A percentile compares a stretch with the other conserved stretches of the same genome.
These are phyloP conservation scores for Stomatorhinus walkeri DNA, from an alignment of 2,797 vertebrate genomes.

Conservation along the genomic window DNA sequence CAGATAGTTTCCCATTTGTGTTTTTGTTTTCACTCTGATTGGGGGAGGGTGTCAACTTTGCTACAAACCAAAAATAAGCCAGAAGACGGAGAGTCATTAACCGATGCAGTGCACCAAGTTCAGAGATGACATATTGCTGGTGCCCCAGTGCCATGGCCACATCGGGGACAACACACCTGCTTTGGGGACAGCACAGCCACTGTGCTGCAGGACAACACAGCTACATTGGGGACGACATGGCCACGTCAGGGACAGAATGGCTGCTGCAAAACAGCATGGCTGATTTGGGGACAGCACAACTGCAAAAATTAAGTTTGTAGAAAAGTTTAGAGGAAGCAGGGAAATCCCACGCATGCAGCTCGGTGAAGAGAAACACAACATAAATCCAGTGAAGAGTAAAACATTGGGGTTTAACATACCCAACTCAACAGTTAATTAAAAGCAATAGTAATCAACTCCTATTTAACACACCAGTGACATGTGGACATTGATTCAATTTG, in stretches of 20 bases:
- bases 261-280: not conserved
- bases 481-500: conserved; percentile 27
- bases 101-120: not conserved
- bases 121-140: not conserved
- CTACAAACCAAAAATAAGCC: not conserved
- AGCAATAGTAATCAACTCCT: conserved; percentile 8
- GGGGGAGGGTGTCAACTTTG: conserved; percentile 14
- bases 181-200: not conserved
- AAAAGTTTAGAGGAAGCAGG: not conserved
- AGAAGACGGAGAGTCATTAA: not conserved
- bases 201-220: not conserved
- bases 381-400: not conserved
- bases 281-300: not conserved
- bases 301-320: conserved; percentile 17
- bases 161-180: not conserved
- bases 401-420: not conserved
- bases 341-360: not conserved
- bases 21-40: conserved; percentile 37
- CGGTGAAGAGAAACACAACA: not conserved
- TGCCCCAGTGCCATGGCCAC: not conserved
- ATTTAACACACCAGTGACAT: conserved; percentile 24
- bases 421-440: conserved; percentile 20
- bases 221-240: not conserved
- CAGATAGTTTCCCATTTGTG: conserved; percentile 29
- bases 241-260: not conserved